Percentiles rank a stretch among this genome's conserved stretches.
Conservation (phyloP, 2,797 vertebrate genomes). For the Malacoraja senta region DNA sequence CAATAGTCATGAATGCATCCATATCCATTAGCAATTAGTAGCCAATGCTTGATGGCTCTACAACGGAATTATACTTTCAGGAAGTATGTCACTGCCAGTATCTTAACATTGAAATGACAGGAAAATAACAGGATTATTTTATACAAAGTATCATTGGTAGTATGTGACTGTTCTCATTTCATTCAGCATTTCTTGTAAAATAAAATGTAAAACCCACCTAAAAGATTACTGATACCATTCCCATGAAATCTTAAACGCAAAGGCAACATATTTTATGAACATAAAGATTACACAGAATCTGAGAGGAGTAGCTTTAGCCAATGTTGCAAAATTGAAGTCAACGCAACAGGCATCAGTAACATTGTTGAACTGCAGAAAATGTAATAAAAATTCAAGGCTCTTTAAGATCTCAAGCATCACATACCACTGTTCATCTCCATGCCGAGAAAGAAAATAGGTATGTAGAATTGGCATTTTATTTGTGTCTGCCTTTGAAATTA, state of each 20-base stretch:
- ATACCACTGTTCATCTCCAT: not conserved
- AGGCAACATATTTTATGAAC: not conserved
- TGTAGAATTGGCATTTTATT: not conserved
- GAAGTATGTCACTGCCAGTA: no score
- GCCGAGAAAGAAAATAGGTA: not conserved
- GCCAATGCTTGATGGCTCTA: no score
- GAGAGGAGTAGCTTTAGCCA: not conserved
- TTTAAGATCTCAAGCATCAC: not conserved
- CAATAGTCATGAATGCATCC: no score
- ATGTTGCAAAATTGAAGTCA: not conserved
- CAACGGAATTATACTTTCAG: no score
- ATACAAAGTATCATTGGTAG: not conserved
- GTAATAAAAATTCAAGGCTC: not conserved
- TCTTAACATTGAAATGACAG: not conserved
- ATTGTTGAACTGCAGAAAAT: constrained; percentile 19
- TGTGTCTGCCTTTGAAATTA: not conserved
- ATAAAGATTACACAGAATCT: constrained; percentile 1
- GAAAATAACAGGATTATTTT: not conserved
- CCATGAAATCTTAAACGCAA: not conserved
- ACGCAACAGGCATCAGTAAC: constrained; percentile 1
- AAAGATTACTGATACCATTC: not conserved
- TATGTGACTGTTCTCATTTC: constrained; percentile 3
- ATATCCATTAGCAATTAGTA: no score
- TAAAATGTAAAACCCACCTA: not conserved
- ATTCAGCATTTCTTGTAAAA: not conserved